Evolutionary conservation across 2,113 vertebrate species (phyloP), one percentile per base, ranked within the genome.

Genomic region (Syngnathus floridae): DNA sequence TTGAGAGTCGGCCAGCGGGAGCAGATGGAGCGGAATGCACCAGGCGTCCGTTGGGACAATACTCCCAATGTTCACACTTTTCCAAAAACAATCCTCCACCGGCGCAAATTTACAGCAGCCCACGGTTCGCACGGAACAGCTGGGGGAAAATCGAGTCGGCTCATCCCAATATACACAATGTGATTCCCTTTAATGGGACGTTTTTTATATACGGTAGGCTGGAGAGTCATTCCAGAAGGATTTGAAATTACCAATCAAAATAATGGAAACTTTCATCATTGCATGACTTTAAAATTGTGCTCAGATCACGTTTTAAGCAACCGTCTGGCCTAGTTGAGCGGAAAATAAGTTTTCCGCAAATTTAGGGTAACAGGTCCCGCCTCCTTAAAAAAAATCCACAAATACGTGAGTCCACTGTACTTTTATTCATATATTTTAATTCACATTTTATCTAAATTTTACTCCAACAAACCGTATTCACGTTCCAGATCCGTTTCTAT

Each of bases 11-110:
- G 75, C 79, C 72, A 49, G 74, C 74, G 77, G 81, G 84, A 79
- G 79, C 70, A 37, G 70, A 83, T 67, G 67, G 13, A 12, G 62
- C 62, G 73, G 52, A 41, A 62, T 45, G 65, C 64, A 55, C 12
- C 62, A 12, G 65, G 69, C 73, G 79, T 85, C 90, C 86, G 89
- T 88, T 86, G 76, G 88, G 70, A 84, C 82, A 84, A 85, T 82
- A 82, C 78, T 43, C 61, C 85, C 75, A 64, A 70, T 82, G 85
- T 80, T 77, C 49, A 66, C 59, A 76, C 72, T 76, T 78, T 77
- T 78, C 77, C 69, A 78, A 76, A 84, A 66, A 82, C 76, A 77
- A 85, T 78, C 85, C 77, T 80, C 67, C 67, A 73, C 38, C 74
- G 84, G 82, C 85, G 74, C 79, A 78, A 54, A 66, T 84, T 82